Conservation (phyloP, 2,113 vertebrate species). For the Coregonus clupeaformis region DNA sequence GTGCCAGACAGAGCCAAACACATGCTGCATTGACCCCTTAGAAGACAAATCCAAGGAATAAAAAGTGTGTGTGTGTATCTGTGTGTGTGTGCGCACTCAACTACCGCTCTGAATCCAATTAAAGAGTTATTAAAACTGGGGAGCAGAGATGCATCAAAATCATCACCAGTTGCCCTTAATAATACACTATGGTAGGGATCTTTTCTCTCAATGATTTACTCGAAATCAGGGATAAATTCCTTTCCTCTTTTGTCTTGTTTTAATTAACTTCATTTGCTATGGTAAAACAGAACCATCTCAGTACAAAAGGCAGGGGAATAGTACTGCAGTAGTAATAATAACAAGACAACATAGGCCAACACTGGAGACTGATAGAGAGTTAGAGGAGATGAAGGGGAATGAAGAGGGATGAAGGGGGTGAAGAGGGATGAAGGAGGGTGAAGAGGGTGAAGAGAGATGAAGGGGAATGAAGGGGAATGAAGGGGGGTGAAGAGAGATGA, state of each 20-base stretch:
- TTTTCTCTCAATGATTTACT: constrained; percentile 25
- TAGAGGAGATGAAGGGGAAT: too few relatives aligned
- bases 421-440: too few relatives aligned
- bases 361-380: background rate
- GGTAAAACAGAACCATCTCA: background rate
- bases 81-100: background rate
- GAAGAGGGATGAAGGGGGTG: too few relatives aligned
- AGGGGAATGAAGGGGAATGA: too few relatives aligned
- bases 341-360: background rate
- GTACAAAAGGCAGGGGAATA: constrained; percentile 3
- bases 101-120: constrained; percentile 36
- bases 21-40: too few relatives aligned
- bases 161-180: constrained; percentile 34
- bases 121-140: constrained; percentile 44
- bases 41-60: too few relatives aligned
- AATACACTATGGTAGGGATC: background rate
- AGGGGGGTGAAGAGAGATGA: too few relatives aligned
- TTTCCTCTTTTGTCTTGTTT: constrained; percentile 10
- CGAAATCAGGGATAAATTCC: constrained; percentile 4
- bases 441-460: too few relatives aligned
- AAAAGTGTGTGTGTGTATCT: constrained; percentile 4
- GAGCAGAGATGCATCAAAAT: constrained; percentile 42
- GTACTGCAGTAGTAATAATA: background rate
- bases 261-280: constrained; percentile 10
- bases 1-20: too few relatives aligned